A percentile compares a stretch with the other conserved stretches of the same genome.
Evolutionary conservation across 2,888 invertebrate species (phyloP).

Genomic region (Pseudococcus viburni): DNA sequence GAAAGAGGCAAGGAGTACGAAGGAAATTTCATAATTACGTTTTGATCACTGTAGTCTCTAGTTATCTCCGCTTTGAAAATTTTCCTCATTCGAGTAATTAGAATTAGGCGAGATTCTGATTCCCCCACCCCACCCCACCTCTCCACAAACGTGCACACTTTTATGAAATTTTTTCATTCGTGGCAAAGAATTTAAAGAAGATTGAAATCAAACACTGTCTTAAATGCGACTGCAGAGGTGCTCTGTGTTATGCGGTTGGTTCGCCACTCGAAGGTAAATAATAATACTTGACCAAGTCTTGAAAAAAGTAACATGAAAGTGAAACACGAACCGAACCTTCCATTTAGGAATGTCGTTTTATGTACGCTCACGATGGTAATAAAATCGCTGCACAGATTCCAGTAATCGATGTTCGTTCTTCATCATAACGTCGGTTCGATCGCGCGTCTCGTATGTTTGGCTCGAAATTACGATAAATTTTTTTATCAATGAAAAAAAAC

Average conservation of each 20-base stretch:
- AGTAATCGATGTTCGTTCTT: slow-evolving; percentile 45
- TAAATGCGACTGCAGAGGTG: neutral
- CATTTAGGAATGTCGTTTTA: slow-evolving; percentile 41
- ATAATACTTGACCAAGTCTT: slow-evolving; percentile 21
- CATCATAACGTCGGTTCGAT: neutral
- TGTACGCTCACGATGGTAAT: slow-evolving; percentile 10
- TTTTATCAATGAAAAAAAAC: neutral
- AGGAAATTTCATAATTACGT: slow-evolving; percentile 25
- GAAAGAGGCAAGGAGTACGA: neutral
- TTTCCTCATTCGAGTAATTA: neutral
- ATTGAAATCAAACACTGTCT: neutral
- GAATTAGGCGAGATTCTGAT: neutral
- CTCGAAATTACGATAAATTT: neutral
- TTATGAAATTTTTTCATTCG: neutral
- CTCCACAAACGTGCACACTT: neutral
- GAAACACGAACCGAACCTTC: slow-evolving; percentile 38
- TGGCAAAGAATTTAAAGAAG: neutral
- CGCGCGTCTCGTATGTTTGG: neutral
- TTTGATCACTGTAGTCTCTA: neutral
- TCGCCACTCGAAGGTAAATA: slow-evolving; percentile 26
- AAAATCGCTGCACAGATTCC: slow-evolving; percentile 18
- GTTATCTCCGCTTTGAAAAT: neutral
- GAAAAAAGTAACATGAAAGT: slow-evolving; percentile 7
- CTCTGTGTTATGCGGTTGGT: slow-evolving; percentile 3
- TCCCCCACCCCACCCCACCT: neutral